Percentiles rank a stretch among this genome's conserved stretches.
phyloP scores from a whole-genome alignment of 2,797 vertebrate genomes.

The Acropternis orthonyx region DNA sequence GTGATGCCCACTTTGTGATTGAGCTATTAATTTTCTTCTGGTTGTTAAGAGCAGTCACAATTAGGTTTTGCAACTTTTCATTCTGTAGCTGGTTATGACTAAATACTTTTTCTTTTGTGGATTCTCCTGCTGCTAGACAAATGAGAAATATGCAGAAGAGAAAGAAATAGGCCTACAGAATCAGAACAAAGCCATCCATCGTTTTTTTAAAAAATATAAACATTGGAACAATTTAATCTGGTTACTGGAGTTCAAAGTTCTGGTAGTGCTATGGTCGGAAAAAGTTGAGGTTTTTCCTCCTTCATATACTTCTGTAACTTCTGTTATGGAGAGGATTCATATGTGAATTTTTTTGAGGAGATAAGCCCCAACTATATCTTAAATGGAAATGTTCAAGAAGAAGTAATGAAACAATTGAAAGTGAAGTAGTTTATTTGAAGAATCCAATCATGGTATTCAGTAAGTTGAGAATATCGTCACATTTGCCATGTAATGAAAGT shows the following conservation, averaged over 20 bases:
- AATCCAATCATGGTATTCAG: neutral
- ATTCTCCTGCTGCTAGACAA: neutral
- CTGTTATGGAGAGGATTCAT: neutral
- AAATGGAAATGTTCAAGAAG: neutral
- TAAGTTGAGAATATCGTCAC: neutral
- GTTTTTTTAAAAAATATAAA: neutral
- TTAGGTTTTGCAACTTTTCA: neutral
- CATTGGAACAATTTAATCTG: neutral
- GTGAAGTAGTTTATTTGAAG: neutral
- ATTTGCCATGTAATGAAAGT: neutral
- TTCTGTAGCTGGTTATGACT: neutral
- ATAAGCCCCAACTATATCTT: neutral
- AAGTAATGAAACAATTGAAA: neutral
- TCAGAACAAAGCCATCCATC: neutral
- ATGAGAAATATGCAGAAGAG: neutral
- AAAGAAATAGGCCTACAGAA: neutral
- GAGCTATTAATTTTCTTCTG: neutral
- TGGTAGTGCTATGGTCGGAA: neutral
- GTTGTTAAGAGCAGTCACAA: neutral
- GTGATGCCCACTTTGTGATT: neutral
- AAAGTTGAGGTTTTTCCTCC: rapidly evolving
- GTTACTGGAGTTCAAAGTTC: neutral
- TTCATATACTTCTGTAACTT: neutral
- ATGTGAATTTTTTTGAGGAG: neutral
- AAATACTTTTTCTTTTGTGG: neutral